These are phyloP conservation scores for Sesia bembeciformis DNA, from an alignment of 2,888 invertebrate genomes.

Conservation along the genomic window DNA sequence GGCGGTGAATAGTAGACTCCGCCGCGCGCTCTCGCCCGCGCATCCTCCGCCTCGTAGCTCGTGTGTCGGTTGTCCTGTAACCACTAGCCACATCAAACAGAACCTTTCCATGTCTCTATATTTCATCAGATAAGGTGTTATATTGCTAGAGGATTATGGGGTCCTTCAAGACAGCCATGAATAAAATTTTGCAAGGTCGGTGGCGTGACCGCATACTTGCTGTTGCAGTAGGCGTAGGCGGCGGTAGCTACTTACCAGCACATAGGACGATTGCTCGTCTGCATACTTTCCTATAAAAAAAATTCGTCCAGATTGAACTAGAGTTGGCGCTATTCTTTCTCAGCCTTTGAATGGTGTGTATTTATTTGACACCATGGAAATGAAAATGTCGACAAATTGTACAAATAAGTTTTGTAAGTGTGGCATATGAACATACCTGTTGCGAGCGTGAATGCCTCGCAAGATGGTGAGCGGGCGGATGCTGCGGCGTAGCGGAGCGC, in stretches of 20 bases:
- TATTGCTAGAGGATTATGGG: too few relatives aligned
- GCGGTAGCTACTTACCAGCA: background rate
- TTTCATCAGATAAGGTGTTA: too few relatives aligned
- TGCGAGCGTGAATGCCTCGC: conserved; percentile 69
- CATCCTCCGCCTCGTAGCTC: conserved; percentile 68
- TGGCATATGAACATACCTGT: conserved; percentile 32
- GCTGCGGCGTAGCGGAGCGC: conserved; percentile 69
- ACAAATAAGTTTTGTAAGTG: too few relatives aligned
- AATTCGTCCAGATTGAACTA: too few relatives aligned
- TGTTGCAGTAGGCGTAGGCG: background rate
- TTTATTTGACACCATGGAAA: too few relatives aligned
- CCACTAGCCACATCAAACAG: background rate
- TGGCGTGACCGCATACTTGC: background rate
- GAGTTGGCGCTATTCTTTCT: too few relatives aligned
- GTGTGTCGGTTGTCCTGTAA: conserved; percentile 60
- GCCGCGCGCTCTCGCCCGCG: conserved; percentile 73
- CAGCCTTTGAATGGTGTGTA: too few relatives aligned
- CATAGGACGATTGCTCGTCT: too few relatives aligned
- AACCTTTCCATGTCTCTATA: background rate
- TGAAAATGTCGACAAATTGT: too few relatives aligned
- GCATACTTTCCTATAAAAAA: too few relatives aligned
- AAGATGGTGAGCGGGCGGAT: conserved; percentile 67
- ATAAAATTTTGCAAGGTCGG: background rate
- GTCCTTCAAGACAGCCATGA: too few relatives aligned
- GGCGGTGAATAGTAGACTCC: conserved; percentile 90